Base-by-base conservation (phyloP, 2,888 invertebrate genomes). In the Blomia tropicalis region DNA sequence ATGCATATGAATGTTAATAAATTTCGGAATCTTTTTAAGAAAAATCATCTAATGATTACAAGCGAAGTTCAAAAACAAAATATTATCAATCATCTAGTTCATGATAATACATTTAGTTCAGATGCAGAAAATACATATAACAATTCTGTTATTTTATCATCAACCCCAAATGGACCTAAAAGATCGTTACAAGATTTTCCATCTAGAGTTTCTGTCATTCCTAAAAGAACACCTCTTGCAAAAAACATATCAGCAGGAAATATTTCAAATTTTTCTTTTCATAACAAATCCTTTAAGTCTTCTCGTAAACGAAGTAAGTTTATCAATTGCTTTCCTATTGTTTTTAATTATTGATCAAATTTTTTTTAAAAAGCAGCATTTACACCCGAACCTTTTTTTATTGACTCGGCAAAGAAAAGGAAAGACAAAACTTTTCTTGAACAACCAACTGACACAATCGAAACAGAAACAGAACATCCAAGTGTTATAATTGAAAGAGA, bases 281-380 rank as follows among this genome's bases (percentile, higher is more conserved):
- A n/a, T n/a, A n/a, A n/a, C n/a, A n/a, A n/a, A n/a, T n/a, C n/a
- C n/a, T n/a, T n/a, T n/a, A 7, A 47, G 22, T 7, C 22, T 47
- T 7, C 51, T 27, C 7, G 14, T 19, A 56, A 56, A 36, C 25
- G 56, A 56, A 56, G 56, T 56, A 56, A 31, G 51, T 30, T 51
- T n/a, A n/a, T n/a, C n/a, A n/a, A n/a, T n/a, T n/a, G n/a, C n/a
- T n/a, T n/a, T 41, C 14, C 14, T 7, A 7, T 32, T 32, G 32
- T n/a, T n/a, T n/a, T n/a, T n/a, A n/a, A n/a, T n/a, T n/a, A n/a
- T n/a, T n/a, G n/a, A n/a, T n/a, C n/a, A n/a, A n/a, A n/a, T n/a
- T n/a, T n/a, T n/a, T n/a, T n/a, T n/a, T n/a, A n/a, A n/a, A n/a
- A n/a, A n/a, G n/a, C n/a, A n/a, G n/a, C n/a, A n/a, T n/a, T n/a